A percentile compares a stretch with the other conserved stretches of the same genome.
These are phyloP conservation scores for Dasypus novemcinctus DNA, from an alignment of 2,113 vertebrate species.

Conservation along the genomic window DNA sequence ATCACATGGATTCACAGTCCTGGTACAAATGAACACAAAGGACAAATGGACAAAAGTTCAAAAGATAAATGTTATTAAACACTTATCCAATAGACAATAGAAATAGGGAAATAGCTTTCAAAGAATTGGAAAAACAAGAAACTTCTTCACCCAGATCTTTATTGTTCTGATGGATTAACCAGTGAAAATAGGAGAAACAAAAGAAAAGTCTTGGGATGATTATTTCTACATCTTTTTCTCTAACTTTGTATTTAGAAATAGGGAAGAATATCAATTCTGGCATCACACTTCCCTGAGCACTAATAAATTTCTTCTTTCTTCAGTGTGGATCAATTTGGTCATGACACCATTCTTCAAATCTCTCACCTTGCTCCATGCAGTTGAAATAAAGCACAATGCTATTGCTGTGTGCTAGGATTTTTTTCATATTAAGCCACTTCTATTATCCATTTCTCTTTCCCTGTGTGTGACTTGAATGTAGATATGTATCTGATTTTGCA, in stretches of 20 bases:
- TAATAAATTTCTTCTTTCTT: conserved; percentile 53
- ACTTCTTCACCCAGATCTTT: neutral
- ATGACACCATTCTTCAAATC: neutral
- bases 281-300: neutral
- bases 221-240: neutral
- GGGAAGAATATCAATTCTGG: neutral
- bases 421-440: neutral
- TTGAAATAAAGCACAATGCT: neutral
- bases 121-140: conserved; percentile 29
- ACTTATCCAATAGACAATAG: conserved; percentile 35
- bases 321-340: neutral
- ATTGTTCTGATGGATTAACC: neutral
- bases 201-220: neutral
- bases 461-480: neutral
- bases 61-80: conserved; percentile 59
- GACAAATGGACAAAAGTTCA: conserved; percentile 52
- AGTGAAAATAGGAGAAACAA: neutral
- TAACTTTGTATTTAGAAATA: conserved; percentile 2
- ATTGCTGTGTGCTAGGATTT: neutral
- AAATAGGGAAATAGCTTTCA: neutral
- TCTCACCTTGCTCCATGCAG: neutral
- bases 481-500: neutral
- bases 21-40: conserved; percentile 53
- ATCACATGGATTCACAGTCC: neutral
- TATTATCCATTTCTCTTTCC: neutral